phyloP scores from a whole-genome alignment of 2,888 invertebrate species.

The Gisinianus flammeolus region DNA sequence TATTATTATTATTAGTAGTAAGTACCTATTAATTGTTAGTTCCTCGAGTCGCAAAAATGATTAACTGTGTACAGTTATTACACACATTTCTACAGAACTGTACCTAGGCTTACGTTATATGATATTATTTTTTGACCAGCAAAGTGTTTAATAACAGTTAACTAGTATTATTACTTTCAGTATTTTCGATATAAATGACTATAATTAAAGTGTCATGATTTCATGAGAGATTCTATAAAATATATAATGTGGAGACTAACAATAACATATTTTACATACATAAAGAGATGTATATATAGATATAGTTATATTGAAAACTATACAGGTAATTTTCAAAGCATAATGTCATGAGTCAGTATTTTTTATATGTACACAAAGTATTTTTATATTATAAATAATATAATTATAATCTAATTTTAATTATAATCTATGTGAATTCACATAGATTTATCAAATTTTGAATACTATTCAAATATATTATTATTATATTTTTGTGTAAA shows the following conservation, averaged over 20 bases:
- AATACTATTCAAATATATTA: neutral
- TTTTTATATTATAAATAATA: neutral
- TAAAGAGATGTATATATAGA: too few relatives aligned
- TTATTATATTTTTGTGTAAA: too few relatives aligned
- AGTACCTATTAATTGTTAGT: too few relatives aligned
- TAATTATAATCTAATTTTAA: neutral
- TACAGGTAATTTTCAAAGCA: constrained; percentile 12
- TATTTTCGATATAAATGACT: neutral
- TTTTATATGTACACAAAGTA: neutral
- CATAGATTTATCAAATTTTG: neutral
- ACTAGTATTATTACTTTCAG: neutral
- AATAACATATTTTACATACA: too few relatives aligned
- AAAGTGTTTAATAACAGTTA: neutral
- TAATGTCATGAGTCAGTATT: neutral
- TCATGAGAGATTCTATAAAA: too few relatives aligned
- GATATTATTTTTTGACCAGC: neutral
- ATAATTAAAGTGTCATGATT: neutral
- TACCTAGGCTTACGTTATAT: too few relatives aligned
- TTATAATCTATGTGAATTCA: neutral
- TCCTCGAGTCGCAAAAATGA: too few relatives aligned
- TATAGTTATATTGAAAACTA: neutral
- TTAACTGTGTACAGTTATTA: too few relatives aligned
- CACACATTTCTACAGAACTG: too few relatives aligned
- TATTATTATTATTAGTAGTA: too few relatives aligned
- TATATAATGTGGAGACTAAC: too few relatives aligned